These are phyloP conservation scores for Australoheros scitulus DNA, from an alignment of 2,113 vertebrate species.

Conservation along the genomic window DNA sequence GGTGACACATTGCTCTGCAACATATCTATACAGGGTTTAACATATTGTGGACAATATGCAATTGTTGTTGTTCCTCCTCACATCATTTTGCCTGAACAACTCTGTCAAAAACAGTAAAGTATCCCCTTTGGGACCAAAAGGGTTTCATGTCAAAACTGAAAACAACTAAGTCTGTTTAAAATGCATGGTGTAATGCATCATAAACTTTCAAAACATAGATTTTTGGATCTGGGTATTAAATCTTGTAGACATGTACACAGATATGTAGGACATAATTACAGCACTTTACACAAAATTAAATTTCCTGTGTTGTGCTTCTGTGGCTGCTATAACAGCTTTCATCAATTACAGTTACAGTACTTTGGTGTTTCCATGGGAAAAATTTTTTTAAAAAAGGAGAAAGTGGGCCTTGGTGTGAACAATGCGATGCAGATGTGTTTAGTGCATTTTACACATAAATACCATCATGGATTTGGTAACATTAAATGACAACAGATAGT, in stretches of 20 bases:
- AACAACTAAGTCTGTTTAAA: not conserved
- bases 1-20: not conserved
- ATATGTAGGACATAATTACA: not conserved
- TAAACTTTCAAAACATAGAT: not conserved
- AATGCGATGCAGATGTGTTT: not conserved
- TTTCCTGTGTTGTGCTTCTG: not conserved
- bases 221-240: slow-evolving; percentile 3
- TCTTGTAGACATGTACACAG: not conserved
- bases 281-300: not conserved
- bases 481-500: not conserved
- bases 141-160: not conserved
- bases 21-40: not conserved
- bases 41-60: not conserved
- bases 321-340: slow-evolving; percentile 12
- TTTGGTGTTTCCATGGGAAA: not conserved
- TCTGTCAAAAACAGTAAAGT: not conserved
- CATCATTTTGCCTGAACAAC: not conserved
- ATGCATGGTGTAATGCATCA: not conserved
- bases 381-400: not conserved
- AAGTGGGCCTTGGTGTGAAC: not conserved
- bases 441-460: not conserved
- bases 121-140: not conserved
- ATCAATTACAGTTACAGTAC: slow-evolving; percentile 7
- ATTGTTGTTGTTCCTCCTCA: not conserved
- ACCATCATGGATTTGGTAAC: not conserved